These are phyloP conservation scores for Mimachlamys varia DNA, from an alignment of 2,888 invertebrate species.

Conservation along the genomic window DNA sequence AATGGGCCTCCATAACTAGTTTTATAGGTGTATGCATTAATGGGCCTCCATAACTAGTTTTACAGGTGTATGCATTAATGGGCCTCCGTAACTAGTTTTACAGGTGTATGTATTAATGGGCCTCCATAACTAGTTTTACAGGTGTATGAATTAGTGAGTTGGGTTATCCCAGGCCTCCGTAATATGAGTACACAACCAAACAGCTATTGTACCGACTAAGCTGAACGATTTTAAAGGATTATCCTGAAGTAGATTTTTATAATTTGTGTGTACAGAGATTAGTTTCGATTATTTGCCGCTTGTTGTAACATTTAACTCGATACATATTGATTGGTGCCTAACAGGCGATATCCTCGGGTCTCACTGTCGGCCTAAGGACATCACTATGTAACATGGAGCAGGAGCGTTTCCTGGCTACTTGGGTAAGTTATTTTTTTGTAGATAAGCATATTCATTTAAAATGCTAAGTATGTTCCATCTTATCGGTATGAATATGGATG, in stretches of 20 bases:
- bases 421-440: neutral
- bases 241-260: conserved; percentile 3
- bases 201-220: neutral
- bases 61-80: neutral
- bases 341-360: neutral
- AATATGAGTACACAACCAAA: neutral
- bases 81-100: neutral
- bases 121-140: too few relatives aligned
- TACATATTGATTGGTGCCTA: neutral
- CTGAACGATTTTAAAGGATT: neutral
- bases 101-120: neutral
- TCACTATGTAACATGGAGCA: neutral
- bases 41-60: neutral
- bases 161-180: neutral
- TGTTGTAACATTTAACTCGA: neutral
- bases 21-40: neutral
- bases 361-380: neutral
- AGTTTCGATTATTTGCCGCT: neutral
- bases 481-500: neutral
- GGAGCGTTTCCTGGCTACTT: neutral
- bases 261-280: conserved; percentile 21
- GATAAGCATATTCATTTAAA: neutral
- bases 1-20: neutral
- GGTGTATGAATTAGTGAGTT: neutral
- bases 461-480: neutral